Evolutionary conservation across 2,113 vertebrate species (phyloP).

Genomic region (Cariama cristata): DNA sequence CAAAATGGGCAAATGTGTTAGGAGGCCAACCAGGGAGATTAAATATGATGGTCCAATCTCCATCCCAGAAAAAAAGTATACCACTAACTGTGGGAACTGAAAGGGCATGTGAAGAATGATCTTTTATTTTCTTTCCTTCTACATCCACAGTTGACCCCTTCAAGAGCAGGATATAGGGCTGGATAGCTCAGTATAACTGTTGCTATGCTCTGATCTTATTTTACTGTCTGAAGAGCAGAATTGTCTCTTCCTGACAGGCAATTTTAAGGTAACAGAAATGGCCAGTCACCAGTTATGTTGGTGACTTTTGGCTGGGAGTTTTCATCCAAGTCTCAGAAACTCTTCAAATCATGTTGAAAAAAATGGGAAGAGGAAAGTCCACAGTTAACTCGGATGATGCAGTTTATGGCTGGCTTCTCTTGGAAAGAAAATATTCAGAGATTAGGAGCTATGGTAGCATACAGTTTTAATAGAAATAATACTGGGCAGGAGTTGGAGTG

Average conservation of each 20-base stretch:
- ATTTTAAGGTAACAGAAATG: not conserved
- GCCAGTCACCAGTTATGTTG: rapidly evolving
- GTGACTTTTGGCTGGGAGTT: not conserved
- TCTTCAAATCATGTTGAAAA: not conserved
- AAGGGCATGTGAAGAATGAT: not conserved
- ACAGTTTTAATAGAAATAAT: not conserved
- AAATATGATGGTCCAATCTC: not conserved
- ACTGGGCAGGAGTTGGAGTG: not conserved
- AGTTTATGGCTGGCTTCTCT: not conserved
- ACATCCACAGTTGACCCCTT: rapidly evolving
- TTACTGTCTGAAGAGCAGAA: not conserved
- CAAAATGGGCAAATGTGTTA: not conserved
- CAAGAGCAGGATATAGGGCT: not conserved
- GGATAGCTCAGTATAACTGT: not conserved
- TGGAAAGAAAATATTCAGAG: not conserved
- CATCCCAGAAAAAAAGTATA: not conserved
- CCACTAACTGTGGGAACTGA: not conserved
- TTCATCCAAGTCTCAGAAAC: not conserved
- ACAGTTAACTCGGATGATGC: not conserved
- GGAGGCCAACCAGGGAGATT: not conserved
- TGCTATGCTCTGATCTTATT: not conserved
- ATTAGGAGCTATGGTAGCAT: not conserved
- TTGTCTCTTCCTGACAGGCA: not conserved
- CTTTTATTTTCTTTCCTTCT: not conserved
- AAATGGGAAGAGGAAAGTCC: not conserved